These are phyloP conservation scores for Drosophila monieri DNA, from an alignment of 2,888 invertebrate species.

Conservation along the genomic window DNA sequence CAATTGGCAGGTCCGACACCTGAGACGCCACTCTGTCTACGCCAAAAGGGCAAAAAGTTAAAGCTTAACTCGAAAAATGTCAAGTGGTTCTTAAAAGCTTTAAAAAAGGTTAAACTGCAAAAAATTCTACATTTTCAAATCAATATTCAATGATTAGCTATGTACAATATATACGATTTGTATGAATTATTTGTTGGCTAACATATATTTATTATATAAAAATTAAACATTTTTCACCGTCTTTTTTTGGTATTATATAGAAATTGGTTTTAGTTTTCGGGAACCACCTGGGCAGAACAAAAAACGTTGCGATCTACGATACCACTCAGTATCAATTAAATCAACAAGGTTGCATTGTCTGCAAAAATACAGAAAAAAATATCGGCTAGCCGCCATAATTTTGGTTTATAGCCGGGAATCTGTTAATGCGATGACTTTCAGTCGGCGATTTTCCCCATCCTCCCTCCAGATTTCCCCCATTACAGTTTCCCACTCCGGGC, in stretches of 20 bases:
- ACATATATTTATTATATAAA: too few species aligned
- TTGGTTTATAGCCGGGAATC: slow-evolving; percentile 71
- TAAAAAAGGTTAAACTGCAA: background rate
- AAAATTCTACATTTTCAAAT: too few species aligned
- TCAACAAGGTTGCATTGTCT: slow-evolving; percentile 61
- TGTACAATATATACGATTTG: too few species aligned
- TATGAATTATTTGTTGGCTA: too few species aligned
- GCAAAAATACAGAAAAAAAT: slow-evolving; percentile 63
- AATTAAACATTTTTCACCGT: too few species aligned
- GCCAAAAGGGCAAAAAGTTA: slow-evolving; percentile 16
- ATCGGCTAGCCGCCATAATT: slow-evolving; percentile 59
- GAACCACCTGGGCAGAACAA: slow-evolving; percentile 11
- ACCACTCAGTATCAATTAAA: slow-evolving; percentile 71
- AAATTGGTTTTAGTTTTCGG: background rate
- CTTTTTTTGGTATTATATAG: background rate
- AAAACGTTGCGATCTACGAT: slow-evolving; percentile 42
- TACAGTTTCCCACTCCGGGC: slow-evolving; percentile 21
- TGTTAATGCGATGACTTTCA: slow-evolving; percentile 71
- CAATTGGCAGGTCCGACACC: slow-evolving; percentile 40
- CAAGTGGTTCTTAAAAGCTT: slow-evolving; percentile 10
- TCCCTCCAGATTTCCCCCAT: background rate
- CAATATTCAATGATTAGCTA: too few species aligned
- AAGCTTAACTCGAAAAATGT: background rate
- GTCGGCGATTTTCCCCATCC: slow-evolving; percentile 7
- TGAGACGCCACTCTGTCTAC: slow-evolving; percentile 47